Evolutionary conservation across 2,888 invertebrate genomes (phyloP).

Genomic region (Polietes domitor): DNA sequence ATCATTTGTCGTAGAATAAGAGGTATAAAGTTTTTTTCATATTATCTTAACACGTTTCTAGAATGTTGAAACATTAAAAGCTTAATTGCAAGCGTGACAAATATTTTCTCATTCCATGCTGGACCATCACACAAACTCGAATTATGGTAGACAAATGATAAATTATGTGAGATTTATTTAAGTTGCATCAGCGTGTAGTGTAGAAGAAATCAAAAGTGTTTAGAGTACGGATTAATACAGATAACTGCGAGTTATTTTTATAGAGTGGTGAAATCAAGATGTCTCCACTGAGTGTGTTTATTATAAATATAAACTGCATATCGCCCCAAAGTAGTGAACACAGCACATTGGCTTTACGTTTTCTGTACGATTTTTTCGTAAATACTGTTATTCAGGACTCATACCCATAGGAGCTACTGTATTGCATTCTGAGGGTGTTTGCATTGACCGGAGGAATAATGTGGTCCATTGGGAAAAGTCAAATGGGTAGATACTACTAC

Average conservation of each 20-base stretch:
- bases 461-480: too few relatives aligned
- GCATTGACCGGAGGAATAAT: too few relatives aligned
- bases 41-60: slow-evolving; percentile 65
- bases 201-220: background rate
- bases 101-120: slow-evolving; percentile 33
- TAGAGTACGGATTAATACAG: background rate
- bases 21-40: slow-evolving; percentile 52
- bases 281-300: background rate
- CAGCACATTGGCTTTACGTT: too few relatives aligned
- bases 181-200: background rate
- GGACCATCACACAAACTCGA: background rate
- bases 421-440: too few relatives aligned
- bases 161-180: slow-evolving; percentile 62
- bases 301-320: too few relatives aligned
- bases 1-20: slow-evolving; percentile 56
- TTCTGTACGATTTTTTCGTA: too few relatives aligned
- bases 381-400: too few relatives aligned
- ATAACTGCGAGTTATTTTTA: background rate
- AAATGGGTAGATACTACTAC: too few relatives aligned
- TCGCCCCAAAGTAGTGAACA: too few relatives aligned
- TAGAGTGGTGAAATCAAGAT: background rate
- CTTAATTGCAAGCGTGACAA: slow-evolving; percentile 66
- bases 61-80: slow-evolving; percentile 33
- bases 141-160: slow-evolving; percentile 47
- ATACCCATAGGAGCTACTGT: too few relatives aligned